A percentile compares a stretch with the other conserved stretches of the same genome.
Evolutionary conservation across 2,888 invertebrate species (phyloP).

Genomic region (Acleris cristana): DNA sequence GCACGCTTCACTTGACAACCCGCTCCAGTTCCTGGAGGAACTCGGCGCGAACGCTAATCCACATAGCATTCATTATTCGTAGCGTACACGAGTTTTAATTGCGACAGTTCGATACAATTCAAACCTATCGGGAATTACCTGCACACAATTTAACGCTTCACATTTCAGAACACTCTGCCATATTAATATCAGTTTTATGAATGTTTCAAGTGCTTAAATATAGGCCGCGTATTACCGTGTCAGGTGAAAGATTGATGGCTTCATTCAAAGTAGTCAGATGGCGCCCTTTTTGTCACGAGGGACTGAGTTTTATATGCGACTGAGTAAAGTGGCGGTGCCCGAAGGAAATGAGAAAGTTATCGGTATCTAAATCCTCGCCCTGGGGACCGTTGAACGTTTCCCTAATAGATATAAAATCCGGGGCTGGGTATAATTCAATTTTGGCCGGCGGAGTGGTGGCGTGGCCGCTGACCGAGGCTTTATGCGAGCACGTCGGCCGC

Average conservation of each 20-base stretch:
- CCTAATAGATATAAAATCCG: constrained; percentile 81
- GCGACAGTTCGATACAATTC: constrained; percentile 23
- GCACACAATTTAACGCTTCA: constrained; percentile 10
- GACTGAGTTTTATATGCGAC: constrained; percentile 60
- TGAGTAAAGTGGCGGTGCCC: constrained; percentile 61
- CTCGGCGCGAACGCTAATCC: constrained; percentile 45
- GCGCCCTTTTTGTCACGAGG: constrained; percentile 57
- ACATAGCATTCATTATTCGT: constrained; percentile 47
- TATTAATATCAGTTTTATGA: constrained; percentile 33
- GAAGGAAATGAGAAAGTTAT: constrained; percentile 82
- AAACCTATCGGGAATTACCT: constrained; percentile 18
- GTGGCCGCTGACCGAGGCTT: constrained; percentile 54
- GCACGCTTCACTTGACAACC: constrained; percentile 51
- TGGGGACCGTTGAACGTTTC: constrained; percentile 71
- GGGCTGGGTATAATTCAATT: constrained; percentile 77
- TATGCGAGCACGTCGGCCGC: constrained; percentile 59
- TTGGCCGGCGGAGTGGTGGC: constrained; percentile 58
- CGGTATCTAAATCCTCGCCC: constrained; percentile 77
- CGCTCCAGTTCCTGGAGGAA: constrained; percentile 35
- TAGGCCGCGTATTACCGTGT: constrained; percentile 54
- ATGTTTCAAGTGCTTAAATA: constrained; percentile 53
- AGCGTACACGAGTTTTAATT: constrained; percentile 14
- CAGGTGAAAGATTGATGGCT: constrained; percentile 71
- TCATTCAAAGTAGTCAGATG: constrained; percentile 55
- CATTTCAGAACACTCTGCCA: constrained; percentile 4